Evolutionary conservation across 1,140 invertebrate species (phyloP).

Genomic region (Diuraphis noxia): DNA sequence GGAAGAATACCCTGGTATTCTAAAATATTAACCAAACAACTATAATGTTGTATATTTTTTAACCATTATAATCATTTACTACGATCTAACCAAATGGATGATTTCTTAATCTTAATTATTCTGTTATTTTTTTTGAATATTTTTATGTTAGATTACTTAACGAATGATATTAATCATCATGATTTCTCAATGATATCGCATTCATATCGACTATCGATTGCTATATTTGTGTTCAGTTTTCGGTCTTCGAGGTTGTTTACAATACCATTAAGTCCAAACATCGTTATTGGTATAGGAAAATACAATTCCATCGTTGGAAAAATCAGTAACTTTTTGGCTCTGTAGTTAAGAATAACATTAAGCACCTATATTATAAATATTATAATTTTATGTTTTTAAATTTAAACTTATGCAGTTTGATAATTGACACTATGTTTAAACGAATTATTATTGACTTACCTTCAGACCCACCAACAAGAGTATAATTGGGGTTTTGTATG

Average conservation of each 20-base stretch:
- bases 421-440: not conserved
- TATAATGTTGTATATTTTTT: not conserved
- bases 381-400: not conserved
- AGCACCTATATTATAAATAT: too few species aligned
- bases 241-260: not conserved
- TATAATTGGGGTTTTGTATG: not conserved
- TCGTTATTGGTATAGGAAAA: not conserved
- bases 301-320: not conserved
- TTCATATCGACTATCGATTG: not conserved
- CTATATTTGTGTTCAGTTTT: not conserved
- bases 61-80: not conserved
- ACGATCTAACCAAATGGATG: not conserved
- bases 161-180: not conserved
- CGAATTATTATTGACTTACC: not conserved
- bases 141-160: not conserved
- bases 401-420: not conserved
- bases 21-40: not conserved
- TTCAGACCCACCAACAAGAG: not conserved
- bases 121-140: not conserved
- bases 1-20: not conserved
- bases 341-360: not conserved
- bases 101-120: not conserved
- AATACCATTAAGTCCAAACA: not conserved
- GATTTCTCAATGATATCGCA: not conserved
- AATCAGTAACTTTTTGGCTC: not conserved